Base-by-base conservation (phyloP, 2,797 vertebrate species). In the Sebastes cheni region DNA sequence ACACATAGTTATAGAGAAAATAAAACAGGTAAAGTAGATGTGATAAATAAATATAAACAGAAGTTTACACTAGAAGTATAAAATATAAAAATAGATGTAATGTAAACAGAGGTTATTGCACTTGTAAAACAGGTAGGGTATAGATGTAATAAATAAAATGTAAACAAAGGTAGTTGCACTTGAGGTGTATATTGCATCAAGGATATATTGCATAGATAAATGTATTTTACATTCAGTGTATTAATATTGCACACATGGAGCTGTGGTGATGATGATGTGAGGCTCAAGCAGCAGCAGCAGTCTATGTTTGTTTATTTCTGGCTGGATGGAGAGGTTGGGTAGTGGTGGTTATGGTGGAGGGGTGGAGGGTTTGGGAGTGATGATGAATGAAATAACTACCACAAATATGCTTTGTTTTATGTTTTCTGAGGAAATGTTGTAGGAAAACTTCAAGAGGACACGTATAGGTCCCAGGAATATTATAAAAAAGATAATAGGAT, bases 261-360 rank as follows among this genome's bases (percentile, higher is more conserved):
- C 81, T 74, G 79, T 29, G 84, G 77, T 81, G 84, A 81, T 87
- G 86, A 77, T 84, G 88, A 67, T 84, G 79, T 65, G 77, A 85
- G 59, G 64, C 72, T 72, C 67, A 25, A 65, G 78, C 79, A 86
- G 84, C 77, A 86, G 84, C 79, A 46, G 42, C 42, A 46, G 42
- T 91, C 84, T 84, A 3, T 86, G 87, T 86, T 88, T 93, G 88
- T 89, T 91, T 92, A 89, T 88, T 85, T 91, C 88, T 75, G 77
- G 83, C 81, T 80, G 81, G 87, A 39, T 75, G 80, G 72, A 50
- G 64, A 55, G 64, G 65, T 36, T 64, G 76, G 76, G 70, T 67
- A 77, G 64, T 46, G 79, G 67, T 36, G 34, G 34, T 11, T 34
- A 34, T 34, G 34, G 34, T 27, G 68, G 22, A 4, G 34, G 52